Base-by-base conservation (phyloP, 2,888 invertebrate species). In the Julus scanicus region DNA sequence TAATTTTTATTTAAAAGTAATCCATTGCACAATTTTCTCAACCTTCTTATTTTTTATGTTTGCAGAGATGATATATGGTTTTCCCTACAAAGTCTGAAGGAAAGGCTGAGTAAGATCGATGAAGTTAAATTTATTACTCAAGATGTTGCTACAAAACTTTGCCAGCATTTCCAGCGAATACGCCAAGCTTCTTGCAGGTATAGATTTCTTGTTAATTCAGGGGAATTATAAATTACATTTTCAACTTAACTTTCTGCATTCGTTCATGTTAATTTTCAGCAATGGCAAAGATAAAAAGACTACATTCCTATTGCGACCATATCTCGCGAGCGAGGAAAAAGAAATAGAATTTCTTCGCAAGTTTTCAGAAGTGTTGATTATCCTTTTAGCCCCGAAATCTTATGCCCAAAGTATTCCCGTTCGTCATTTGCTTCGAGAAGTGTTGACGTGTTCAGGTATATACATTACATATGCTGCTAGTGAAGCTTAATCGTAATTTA, bases 101-200 rank as follows among this genome's bases (percentile, higher is more conserved):
- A 95, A 89, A 94, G 96, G 90, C 93, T 96, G 71, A 93, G 94
- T 9, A 94, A 95, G 91, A 94, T 97, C 83, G 97, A 97, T 93
- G 95, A 95, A 89, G 95, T 97, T 87, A 96, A 96, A 92, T 93
- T 97, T 88, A 94, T 97, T 88, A 96, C 97, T 2, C 95, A 94
- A 91, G 97, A 96, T 92, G 95, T 97, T 93, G 95, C 97, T 2
- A 95, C 94, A 89, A 95, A 95, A 92, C 94, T 97, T 48, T 96
- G 96, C 15, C 94, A 95, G 89, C 97, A 98, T 94, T 96, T 97
- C 93, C 96, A 96, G 91, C 95, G 95, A 91, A 96, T 97, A 89
- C 94, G 96, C 90, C 94, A 95, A 91, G 95, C 96, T 49, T 88
- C 90, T 13, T 89, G 87, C 95, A 91, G 93, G 94, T 39, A 94